Percentiles rank a stretch among this genome's conserved stretches.
Evolutionary conservation across 30 jellyfish, hydroid and myxozoan genomes (phyloP).

Genomic region (Haliclystus octoradiatus): DNA sequence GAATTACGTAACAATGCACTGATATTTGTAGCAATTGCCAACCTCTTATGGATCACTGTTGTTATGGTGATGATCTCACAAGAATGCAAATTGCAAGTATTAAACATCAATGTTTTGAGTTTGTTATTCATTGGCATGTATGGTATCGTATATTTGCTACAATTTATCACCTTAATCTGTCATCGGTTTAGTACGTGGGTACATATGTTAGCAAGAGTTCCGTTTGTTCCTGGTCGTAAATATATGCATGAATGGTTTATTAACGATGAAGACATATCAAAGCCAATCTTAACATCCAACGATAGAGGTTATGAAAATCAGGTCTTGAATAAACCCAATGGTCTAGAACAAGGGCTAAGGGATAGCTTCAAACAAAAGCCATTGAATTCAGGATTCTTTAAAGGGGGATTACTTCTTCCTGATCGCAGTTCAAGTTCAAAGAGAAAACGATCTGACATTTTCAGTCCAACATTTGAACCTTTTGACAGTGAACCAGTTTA

Average conservation of each 20-base stretch:
- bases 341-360: too few species aligned
- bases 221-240: conserved; percentile 79
- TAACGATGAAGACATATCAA: conserved; percentile 78
- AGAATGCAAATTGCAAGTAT: conserved; percentile 68
- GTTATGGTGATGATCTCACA: conserved; percentile 75
- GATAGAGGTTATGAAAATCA: too few species aligned
- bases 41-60: conserved; percentile 71
- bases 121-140: conserved; percentile 53
- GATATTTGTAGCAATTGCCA: conserved; percentile 60
- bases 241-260: conserved; percentile 68
- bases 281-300: too few species aligned
- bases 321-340: too few species aligned
- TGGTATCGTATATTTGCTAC: conserved; percentile 63
- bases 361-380: too few species aligned
- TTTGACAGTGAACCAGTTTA: too few species aligned
- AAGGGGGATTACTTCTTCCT: too few species aligned
- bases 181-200: conserved; percentile 91
- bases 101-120: conserved; percentile 75
- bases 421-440: too few species aligned
- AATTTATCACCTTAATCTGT: conserved; percentile 61
- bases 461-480: too few species aligned
- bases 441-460: too few species aligned
- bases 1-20: conserved; percentile 88
- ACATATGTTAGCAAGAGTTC: conserved; percentile 83
- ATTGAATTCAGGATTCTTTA: too few species aligned